These are phyloP conservation scores for Drosophila nasuta DNA, from an alignment of 1,140 invertebrate genomes.

Conservation along the genomic window DNA sequence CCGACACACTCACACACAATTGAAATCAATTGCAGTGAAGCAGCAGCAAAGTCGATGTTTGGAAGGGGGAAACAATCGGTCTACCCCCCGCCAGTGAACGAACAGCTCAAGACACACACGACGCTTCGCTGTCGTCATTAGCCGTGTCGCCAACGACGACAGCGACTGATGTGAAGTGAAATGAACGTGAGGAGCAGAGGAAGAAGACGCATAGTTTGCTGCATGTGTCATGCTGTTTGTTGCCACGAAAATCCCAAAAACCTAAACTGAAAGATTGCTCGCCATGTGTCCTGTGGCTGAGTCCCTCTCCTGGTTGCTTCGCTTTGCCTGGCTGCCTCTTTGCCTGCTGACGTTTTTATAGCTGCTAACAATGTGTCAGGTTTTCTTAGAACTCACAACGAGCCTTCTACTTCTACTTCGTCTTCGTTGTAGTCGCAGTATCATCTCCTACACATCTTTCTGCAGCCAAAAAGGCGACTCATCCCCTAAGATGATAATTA, in stretches of 20 bases:
- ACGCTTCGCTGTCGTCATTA: slow-evolving; percentile 41
- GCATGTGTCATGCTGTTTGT: slow-evolving; percentile 67
- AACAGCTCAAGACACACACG: slow-evolving; percentile 49
- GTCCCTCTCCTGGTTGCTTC: not conserved
- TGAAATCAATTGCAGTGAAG: slow-evolving; percentile 39
- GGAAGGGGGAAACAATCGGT: slow-evolving; percentile 13
- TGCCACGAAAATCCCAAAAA: slow-evolving; percentile 67
- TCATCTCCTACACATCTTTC: slow-evolving; percentile 8
- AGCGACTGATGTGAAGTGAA: not conserved
- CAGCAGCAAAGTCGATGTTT: no score
- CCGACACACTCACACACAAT: slow-evolving; percentile 11
- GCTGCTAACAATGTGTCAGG: slow-evolving; percentile 78
- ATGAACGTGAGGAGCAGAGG: not conserved
- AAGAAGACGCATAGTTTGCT: slow-evolving; percentile 26
- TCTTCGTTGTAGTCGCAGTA: slow-evolving; percentile 6
- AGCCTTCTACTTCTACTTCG: slow-evolving; percentile 11
- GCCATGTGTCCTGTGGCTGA: slow-evolving; percentile 59
- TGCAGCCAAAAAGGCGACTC: slow-evolving; percentile 27
- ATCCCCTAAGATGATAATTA: slow-evolving; percentile 43
- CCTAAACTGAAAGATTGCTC: slow-evolving; percentile 48
- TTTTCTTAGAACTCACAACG: slow-evolving; percentile 68
- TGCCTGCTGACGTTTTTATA: slow-evolving; percentile 74
- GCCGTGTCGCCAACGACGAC: slow-evolving; percentile 38
- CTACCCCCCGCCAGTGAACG: slow-evolving; percentile 29
- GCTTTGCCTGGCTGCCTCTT: slow-evolving; percentile 30